Evolutionary conservation across 2,797 vertebrate genomes (phyloP).

Genomic region (Pelodytes ibericus): DNA sequence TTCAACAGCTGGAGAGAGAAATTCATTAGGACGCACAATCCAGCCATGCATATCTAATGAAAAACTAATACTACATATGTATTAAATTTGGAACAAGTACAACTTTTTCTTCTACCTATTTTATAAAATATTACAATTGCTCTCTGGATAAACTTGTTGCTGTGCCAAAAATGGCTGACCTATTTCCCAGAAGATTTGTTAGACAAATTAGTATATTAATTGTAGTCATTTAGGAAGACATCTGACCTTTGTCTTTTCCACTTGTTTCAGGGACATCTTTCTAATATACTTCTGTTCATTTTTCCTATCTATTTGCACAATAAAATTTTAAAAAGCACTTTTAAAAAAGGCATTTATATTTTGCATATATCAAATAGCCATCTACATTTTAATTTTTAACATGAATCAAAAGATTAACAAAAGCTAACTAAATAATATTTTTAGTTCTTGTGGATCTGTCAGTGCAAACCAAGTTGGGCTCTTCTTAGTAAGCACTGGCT

Average conservation of each 20-base stretch:
- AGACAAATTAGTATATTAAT: neutral
- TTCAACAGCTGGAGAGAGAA: constrained; percentile 32
- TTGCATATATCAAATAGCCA: too few species aligned
- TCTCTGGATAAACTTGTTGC: neutral
- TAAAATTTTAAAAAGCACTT: too few species aligned
- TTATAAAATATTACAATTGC: neutral
- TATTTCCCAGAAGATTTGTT: neutral
- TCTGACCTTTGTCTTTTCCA: neutral
- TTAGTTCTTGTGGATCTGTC: too few species aligned
- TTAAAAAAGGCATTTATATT: too few species aligned
- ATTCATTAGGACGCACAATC: constrained; percentile 26
- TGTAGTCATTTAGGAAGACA: neutral
- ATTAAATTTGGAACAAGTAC: constrained; percentile 6
- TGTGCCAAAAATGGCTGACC: neutral
- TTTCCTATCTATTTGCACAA: too few species aligned
- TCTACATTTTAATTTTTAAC: too few species aligned
- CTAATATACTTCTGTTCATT: too few species aligned
- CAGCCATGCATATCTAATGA: constrained; percentile 20
- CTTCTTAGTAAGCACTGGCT: too few species aligned
- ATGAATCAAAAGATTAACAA: too few species aligned
- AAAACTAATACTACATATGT: constrained; percentile 18
- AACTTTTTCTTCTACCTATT: neutral
- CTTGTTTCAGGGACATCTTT: neutral
- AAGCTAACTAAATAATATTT: too few species aligned
- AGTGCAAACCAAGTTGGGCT: too few species aligned